A percentile compares a stretch with the other conserved stretches of the same genome.
These are phyloP conservation scores for Lucifuga dentata DNA, from an alignment of 2,113 vertebrate genomes.

Conservation along the genomic window DNA sequence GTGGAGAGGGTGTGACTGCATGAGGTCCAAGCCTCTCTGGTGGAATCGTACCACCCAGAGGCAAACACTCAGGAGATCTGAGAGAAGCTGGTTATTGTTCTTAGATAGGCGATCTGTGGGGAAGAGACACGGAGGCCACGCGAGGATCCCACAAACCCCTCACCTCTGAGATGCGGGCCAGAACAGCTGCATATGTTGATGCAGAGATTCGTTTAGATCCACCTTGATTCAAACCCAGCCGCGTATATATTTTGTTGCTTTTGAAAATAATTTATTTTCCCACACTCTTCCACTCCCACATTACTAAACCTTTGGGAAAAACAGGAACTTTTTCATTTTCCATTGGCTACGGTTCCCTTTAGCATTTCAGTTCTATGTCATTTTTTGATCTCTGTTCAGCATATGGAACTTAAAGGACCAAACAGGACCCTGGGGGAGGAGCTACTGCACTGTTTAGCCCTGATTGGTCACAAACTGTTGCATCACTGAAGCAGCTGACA, in stretches of 20 bases:
- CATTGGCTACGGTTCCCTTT: too few species aligned
- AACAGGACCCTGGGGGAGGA: too few species aligned
- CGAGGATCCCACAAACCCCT: slow-evolving; percentile 76
- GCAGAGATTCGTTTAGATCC: slow-evolving; percentile 75
- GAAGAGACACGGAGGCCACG: slow-evolving; percentile 56
- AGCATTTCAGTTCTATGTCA: too few species aligned
- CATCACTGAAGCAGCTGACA: too few species aligned
- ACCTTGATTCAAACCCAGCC: slow-evolving; percentile 65
- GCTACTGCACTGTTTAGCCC: too few species aligned
- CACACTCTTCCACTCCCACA: too few species aligned
- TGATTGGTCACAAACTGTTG: too few species aligned
- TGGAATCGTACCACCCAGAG: slow-evolving; percentile 57
- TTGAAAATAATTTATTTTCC: slow-evolving; percentile 39
- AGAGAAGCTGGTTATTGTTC: slow-evolving; percentile 76
- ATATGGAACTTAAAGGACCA: too few species aligned
- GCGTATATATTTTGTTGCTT: slow-evolving; percentile 30
- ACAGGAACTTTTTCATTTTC: too few species aligned
- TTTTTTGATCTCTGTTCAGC: too few species aligned
- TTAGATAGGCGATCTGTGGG: slow-evolving; percentile 69
- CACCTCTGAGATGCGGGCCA: slow-evolving; percentile 75
- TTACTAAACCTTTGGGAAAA: too few species aligned
- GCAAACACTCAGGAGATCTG: slow-evolving; percentile 73
- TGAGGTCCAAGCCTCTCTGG: slow-evolving; percentile 58
- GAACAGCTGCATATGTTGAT: slow-evolving; percentile 79
- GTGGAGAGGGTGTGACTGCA: slow-evolving; percentile 60